Evolutionary conservation across 1,140 invertebrate genomes (phyloP).

Genomic region (Watersipora subatra): DNA sequence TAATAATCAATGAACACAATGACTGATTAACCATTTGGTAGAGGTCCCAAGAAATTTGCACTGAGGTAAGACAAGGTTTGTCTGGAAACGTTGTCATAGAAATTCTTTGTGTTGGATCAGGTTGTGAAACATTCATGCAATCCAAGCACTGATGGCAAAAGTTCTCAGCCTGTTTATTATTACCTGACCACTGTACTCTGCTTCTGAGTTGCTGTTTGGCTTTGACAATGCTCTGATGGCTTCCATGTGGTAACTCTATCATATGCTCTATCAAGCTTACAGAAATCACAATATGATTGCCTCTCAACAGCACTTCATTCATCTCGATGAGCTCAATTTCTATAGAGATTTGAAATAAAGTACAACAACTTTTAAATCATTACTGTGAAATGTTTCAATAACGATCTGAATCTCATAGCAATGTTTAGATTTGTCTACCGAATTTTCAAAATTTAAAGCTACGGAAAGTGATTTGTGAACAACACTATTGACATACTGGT

Average conservation of each 20-base stretch:
- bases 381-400: background rate
- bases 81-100: background rate
- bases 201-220: constrained; percentile 22
- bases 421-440: background rate
- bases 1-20: background rate
- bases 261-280: background rate
- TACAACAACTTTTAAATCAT: background rate
- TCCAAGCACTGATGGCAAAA: constrained; percentile 14
- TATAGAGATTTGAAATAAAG: background rate
- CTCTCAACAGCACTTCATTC: background rate
- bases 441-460: background rate
- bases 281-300: background rate
- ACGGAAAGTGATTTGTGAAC: background rate
- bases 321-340: background rate
- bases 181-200: constrained; percentile 33
- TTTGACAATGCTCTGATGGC: constrained; percentile 18
- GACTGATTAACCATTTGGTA: background rate
- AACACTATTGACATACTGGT: background rate
- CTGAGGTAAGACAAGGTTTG: background rate
- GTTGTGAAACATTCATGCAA: constrained; percentile 8
- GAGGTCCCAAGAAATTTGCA: background rate
- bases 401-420: too few relatives aligned
- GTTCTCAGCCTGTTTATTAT: constrained; percentile 22
- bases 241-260: background rate
- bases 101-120: background rate